Evolutionary conservation across 2,113 vertebrate genomes (phyloP).

Genomic region (Pimephales promelas): DNA sequence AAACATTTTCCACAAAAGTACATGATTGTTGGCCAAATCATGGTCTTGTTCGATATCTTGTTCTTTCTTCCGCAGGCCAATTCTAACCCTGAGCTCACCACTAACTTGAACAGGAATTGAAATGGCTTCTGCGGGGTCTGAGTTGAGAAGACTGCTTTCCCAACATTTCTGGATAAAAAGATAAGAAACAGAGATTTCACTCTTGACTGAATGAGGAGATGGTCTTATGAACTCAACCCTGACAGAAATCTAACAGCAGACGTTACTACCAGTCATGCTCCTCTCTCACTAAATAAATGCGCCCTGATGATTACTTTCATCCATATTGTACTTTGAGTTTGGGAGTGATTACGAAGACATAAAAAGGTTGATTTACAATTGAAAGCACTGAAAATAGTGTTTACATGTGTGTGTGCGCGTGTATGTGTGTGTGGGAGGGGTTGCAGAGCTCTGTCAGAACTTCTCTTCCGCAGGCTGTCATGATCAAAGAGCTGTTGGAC

Average conservation of each 20-base stretch:
- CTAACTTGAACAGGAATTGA: background rate
- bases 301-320: background rate
- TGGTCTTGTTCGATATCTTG: background rate
- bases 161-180: constrained; percentile 21
- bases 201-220: constrained; percentile 28
- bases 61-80: background rate
- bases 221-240: constrained; percentile 20
- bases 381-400: constrained; percentile 23
- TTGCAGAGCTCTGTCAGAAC: constrained; percentile 71
- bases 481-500: constrained; percentile 79
- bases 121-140: background rate
- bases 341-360: background rate
- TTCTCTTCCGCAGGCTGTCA: constrained; percentile 76
- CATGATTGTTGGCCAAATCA: background rate
- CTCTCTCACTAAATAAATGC: background rate
- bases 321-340: background rate
- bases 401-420: constrained; percentile 4
- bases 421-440: constrained; percentile 43
- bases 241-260: constrained; percentile 24
- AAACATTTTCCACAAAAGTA: background rate
- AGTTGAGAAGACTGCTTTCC: background rate
- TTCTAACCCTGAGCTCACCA: background rate
- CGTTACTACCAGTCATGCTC: background rate
- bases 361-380: background rate
- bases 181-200: constrained; percentile 24